Conservation (phyloP, 2,113 vertebrate genomes). For the Prochilodus magdalenae region DNA sequence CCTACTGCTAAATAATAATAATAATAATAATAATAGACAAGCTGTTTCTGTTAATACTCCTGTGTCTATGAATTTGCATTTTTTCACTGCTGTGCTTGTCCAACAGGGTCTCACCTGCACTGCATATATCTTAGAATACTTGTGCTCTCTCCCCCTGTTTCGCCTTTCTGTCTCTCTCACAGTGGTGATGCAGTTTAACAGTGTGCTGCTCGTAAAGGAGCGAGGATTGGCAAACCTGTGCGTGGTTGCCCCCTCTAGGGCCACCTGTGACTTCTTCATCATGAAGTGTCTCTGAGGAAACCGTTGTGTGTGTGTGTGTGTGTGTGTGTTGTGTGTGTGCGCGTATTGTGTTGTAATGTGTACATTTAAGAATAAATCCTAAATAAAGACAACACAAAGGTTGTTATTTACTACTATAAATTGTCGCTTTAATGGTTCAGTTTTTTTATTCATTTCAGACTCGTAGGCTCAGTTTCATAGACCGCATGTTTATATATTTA, state of each 20-base stretch:
- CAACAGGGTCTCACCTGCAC: too few species aligned
- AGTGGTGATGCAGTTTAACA: constrained; percentile 77
- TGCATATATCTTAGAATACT: too few species aligned
- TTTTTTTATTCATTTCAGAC: too few species aligned
- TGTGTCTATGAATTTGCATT: too few species aligned
- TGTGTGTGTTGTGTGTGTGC: not conserved
- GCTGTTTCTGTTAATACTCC: too few species aligned
- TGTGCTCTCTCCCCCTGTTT: too few species aligned
- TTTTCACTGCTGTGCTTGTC: too few species aligned
- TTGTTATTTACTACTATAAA: constrained; percentile 22
- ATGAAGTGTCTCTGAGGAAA: constrained; percentile 80
- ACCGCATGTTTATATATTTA: too few species aligned
- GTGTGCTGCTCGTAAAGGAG: constrained; percentile 82
- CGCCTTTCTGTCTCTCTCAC: constrained; percentile 58
- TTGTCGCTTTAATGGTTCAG: not conserved
- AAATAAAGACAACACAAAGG: not conserved
- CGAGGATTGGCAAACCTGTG: constrained; percentile 81
- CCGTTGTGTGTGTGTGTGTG: constrained; percentile 27
- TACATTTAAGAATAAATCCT: not conserved
- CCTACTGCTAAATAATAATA: too few species aligned
- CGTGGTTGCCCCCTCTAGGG: constrained; percentile 82
- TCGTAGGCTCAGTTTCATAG: too few species aligned
- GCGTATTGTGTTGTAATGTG: too few species aligned
- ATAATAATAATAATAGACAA: too few species aligned
- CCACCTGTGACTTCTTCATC: constrained; percentile 79